Evolutionary conservation across 2,888 invertebrate species (phyloP).

Genomic region (Heteromyza rotundicornis): DNA sequence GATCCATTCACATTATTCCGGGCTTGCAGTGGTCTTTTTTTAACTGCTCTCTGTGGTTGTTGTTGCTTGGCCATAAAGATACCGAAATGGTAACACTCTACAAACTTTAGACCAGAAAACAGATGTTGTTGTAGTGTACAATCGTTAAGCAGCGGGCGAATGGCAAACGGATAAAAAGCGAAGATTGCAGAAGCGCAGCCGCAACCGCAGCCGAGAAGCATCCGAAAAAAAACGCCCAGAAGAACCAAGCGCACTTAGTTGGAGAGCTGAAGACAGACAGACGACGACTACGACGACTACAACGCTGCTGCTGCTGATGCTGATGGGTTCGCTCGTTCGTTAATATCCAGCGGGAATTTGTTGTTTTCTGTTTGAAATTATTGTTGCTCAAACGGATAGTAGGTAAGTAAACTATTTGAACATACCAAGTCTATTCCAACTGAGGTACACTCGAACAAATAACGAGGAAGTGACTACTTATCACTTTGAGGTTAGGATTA

Average conservation of each 20-base stretch:
- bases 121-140: no score
- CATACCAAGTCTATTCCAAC: background rate
- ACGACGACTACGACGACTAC: background rate
- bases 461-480: no score
- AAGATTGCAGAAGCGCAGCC: background rate
- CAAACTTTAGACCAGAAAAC: no score
- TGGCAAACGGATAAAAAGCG: no score
- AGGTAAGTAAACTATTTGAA: background rate
- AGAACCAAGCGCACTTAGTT: no score
- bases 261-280: background rate
- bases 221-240: background rate
- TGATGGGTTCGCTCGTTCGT: background rate
- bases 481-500: no score
- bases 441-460: no score
- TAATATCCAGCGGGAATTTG: constrained; percentile 28
- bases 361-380: constrained; percentile 32
- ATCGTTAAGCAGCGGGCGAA: no score
- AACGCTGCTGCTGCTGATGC: background rate
- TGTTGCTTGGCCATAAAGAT: background rate
- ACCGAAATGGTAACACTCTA: background rate
- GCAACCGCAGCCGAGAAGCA: background rate
- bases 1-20: no score
- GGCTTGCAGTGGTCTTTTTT: no score
- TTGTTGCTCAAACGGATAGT: constrained; percentile 26
- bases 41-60: background rate